Conservation (phyloP, 2,888 invertebrate genomes). For the Cheilosia soror region DNA sequence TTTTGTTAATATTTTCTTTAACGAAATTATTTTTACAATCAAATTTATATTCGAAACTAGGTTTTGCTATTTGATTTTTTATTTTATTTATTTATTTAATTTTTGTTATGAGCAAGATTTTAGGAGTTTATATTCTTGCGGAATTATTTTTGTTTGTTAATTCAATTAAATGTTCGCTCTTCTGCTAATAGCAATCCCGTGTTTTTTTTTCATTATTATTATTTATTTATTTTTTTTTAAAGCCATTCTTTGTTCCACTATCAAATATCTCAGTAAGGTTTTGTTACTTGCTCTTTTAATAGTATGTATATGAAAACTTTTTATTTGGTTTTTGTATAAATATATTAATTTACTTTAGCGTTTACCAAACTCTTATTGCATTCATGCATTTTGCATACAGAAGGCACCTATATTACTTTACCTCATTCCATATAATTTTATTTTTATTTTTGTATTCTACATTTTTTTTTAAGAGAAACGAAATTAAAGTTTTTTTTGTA, state of each 20-base stretch:
- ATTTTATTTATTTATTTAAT: neutral
- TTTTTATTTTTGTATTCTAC: neutral
- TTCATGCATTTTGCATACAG: slow-evolving; percentile 65
- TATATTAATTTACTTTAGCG: slow-evolving; percentile 35
- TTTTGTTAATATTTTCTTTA: slow-evolving; percentile 21
- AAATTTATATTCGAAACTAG: slow-evolving; percentile 29
- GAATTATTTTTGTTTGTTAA: slow-evolving; percentile 31
- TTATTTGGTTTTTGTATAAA: slow-evolving; percentile 19
- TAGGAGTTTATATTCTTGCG: slow-evolving; percentile 28
- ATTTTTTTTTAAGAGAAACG: neutral
- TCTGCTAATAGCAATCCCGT: slow-evolving; percentile 44
- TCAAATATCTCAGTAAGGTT: slow-evolving; percentile 29
- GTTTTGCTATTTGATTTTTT: neutral
- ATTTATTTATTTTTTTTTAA: slow-evolving; percentile 34
- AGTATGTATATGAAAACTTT: slow-evolving; percentile 12
- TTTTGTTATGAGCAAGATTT: slow-evolving; percentile 22
- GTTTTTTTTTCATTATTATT: slow-evolving; percentile 17
- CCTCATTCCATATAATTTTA: slow-evolving; percentile 35
- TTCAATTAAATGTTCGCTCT: slow-evolving; percentile 17
- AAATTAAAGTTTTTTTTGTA: no score
- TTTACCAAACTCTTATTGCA: slow-evolving; percentile 61
- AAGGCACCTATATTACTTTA: slow-evolving; percentile 61
- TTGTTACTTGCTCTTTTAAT: slow-evolving; percentile 4
- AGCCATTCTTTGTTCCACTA: slow-evolving; percentile 46
- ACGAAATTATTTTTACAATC: slow-evolving; percentile 25